Base-by-base conservation (phyloP, 2,888 invertebrate species). In the Melanchra persicariae region DNA sequence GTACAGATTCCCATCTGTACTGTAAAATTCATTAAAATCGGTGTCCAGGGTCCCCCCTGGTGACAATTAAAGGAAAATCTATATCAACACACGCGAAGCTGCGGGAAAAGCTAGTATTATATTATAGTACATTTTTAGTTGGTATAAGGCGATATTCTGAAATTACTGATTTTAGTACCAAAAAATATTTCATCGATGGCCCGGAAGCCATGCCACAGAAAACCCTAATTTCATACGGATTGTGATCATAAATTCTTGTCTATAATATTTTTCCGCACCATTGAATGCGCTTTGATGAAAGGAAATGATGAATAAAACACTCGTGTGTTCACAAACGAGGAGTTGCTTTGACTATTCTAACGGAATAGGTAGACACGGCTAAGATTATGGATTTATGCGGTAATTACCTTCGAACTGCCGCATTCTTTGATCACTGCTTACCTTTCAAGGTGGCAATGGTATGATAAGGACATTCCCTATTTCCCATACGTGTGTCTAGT, bases 321-420 rank as follows among this genome's bases (percentile, higher is more conserved):
- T 9, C n/a, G 22, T 59, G 34, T 37, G 52, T 55, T 37, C 4
- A 49, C 34, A 24, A 79, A 58, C 47, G 70, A 57, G 8, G 43
- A 37, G 15, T 54, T 63, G 15, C 79, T 71, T 71, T 75, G 72
- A 61, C 17, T 74, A 57, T 71, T 60, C 52, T 77, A 34, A 4
- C 54, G 57, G 77, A 59, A 69, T 59, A 40, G n/a, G 12, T n/a
- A 30, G n/a, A 40, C 12, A 34, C 40, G 3, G 47, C 9, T 30
- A 7, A 70, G 24, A 58, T 47, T 74, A 76, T 76, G 65, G 37
- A 57, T 69, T 47, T 62, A 62, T 58, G 47, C 34, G 22, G 34
- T 43, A 52, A 71, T 62, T 62, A 17, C n/a, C 4, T 12, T 30
- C 8, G 1, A 51, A 10, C 45, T 30, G 47, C 51, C 55, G 59